Evolutionary conservation across 2,113 vertebrate genomes (phyloP).

Genomic region (Brienomyrus longianalis): DNA sequence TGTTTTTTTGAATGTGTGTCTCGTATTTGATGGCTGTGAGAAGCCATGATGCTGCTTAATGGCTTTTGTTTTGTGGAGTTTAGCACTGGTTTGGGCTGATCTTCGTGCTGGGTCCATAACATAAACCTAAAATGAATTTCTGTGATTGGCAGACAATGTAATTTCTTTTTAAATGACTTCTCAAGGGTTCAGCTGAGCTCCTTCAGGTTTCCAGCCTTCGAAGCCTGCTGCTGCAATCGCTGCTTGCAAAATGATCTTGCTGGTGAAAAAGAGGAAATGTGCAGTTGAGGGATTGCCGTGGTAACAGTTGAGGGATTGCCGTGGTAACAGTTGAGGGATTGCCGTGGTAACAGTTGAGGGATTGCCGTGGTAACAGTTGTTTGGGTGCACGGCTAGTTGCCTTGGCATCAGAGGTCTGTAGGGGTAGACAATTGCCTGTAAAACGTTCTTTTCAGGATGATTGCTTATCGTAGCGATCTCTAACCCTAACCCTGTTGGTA

Average conservation of each 20-base stretch:
- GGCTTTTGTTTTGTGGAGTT: neutral
- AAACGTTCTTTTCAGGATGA: neutral
- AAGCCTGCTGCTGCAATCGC: neutral
- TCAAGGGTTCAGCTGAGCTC: neutral
- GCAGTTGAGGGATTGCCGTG: slow-evolving; percentile 51
- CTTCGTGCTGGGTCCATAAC: neutral
- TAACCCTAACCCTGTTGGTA: neutral
- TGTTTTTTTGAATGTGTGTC: neutral
- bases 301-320: slow-evolving; percentile 57
- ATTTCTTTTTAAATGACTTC: neutral
- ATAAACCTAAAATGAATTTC: neutral
- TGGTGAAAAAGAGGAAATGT: neutral
- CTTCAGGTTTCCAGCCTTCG: neutral
- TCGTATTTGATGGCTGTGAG: neutral
- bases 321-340: slow-evolving; percentile 57
- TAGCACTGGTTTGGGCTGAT: neutral
- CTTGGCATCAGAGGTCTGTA: slow-evolving; percentile 51
- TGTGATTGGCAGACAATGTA: neutral
- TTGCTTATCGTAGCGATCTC: neutral
- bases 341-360: slow-evolving; percentile 57
- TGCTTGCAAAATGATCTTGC: neutral
- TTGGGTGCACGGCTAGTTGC: slow-evolving; percentile 55
- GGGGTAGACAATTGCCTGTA: neutral
- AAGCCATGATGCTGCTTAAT: neutral
- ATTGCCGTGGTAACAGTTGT: slow-evolving; percentile 59